Percentiles rank a stretch among this genome's conserved stretches.
These are phyloP conservation scores for Melopsittacus undulatus DNA, from an alignment of 2,797 vertebrate species.

Conservation along the genomic window DNA sequence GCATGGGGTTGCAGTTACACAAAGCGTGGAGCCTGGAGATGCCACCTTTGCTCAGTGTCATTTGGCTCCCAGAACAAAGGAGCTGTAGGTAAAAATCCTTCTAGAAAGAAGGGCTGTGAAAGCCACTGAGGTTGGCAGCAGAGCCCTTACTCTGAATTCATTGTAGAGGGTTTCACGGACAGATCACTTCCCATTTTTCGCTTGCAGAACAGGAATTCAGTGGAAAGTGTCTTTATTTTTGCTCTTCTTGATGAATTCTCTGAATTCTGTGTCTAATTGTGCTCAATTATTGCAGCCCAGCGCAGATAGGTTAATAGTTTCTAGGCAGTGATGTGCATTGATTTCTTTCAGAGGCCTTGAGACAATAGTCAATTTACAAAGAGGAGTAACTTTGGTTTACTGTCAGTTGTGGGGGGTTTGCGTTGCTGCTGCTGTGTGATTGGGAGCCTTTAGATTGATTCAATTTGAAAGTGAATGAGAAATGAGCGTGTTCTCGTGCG, in stretches of 20 bases:
- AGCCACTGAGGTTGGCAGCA: not conserved
- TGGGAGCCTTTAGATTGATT: constrained; percentile 68
- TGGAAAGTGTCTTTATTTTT: constrained; percentile 19
- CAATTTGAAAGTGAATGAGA: constrained; percentile 68
- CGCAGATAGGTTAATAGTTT: constrained; percentile 62
- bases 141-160: fast-evolving
- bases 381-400: constrained; percentile 53
- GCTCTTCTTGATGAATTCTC: constrained; percentile 57
- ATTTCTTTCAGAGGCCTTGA: constrained; percentile 67
- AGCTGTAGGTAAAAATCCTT: not conserved
- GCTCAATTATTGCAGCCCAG: constrained; percentile 51
- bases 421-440: constrained; percentile 41
- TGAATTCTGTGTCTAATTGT: constrained; percentile 63
- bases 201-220: not conserved
- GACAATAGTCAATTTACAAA: constrained; percentile 69
- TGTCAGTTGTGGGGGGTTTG: not conserved
- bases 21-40: not conserved
- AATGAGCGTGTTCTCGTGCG: constrained; percentile 52
- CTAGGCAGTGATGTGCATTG: constrained; percentile 57
- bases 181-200: not conserved
- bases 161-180: fast-evolving
- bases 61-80: not conserved
- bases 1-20: not conserved
- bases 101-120: not conserved
- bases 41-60: fast-evolving